Percentiles rank a stretch among this genome's conserved stretches.
Evolutionary conservation across 2,113 vertebrate species (phyloP).

Genomic region (Macroglossus sobrinus): DNA sequence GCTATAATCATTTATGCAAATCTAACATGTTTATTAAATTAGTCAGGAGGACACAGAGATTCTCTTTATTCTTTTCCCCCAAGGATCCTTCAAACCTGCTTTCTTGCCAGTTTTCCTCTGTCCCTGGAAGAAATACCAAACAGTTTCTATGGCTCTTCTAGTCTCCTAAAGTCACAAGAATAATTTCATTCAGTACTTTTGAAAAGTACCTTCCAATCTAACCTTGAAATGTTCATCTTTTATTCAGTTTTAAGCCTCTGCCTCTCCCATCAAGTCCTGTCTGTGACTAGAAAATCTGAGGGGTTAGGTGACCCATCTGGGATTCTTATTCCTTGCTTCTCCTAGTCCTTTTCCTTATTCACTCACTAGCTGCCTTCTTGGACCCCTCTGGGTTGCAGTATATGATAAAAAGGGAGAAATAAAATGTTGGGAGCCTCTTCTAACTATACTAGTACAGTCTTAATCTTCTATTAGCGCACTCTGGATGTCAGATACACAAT

Average conservation of each 20-base stretch:
- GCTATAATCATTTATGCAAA: neutral
- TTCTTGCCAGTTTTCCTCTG: neutral
- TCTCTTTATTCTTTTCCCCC: neutral
- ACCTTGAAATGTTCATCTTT: neutral
- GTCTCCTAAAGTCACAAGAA: neutral
- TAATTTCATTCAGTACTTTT: neutral
- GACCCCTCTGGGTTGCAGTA: neutral
- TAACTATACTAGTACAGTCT: neutral
- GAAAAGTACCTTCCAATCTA: neutral
- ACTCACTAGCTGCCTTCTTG: neutral
- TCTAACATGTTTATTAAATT: neutral
- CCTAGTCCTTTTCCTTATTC: neutral
- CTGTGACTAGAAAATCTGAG: neutral
- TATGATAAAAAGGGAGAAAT: neutral
- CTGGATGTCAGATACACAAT: neutral
- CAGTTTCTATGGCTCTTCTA: neutral
- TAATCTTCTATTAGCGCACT: neutral
- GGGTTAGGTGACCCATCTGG: neutral
- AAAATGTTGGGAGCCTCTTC: neutral
- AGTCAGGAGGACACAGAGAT: neutral
- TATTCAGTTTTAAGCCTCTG: neutral
- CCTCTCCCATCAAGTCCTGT: neutral
- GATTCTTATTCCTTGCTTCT: neutral
- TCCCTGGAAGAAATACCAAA: neutral
- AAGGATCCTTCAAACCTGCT: neutral